Evolutionary conservation across 2,113 vertebrate genomes (phyloP), one percentile per base, ranked within the genome.

Genomic region (Eidolon helvum): DNA sequence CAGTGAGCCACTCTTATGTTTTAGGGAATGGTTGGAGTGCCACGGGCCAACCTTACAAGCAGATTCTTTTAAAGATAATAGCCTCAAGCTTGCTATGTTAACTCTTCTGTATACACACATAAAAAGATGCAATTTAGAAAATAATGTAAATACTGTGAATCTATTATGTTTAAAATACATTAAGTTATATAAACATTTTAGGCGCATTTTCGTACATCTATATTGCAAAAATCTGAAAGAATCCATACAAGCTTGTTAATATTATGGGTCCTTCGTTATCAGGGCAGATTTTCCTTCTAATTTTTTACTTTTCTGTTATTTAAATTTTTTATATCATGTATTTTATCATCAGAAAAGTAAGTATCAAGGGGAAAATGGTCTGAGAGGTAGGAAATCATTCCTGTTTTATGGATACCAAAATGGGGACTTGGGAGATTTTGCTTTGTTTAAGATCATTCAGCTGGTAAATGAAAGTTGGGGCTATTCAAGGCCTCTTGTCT

Each of bases 161-260:
- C 10, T 35, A 72, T 83, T 72, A 63, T 86, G 72, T 78, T 91
- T 88, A 61, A 83, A 72, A 61, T 83, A 33, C 68, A 12, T n/a
- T 66, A 26, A 63, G 18, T 59, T 75, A 50, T 72, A 19, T 79
- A 85, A 65, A 55, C 93, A 77, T 71, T 85, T 50, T 59, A 69
- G 61, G 63, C 78, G 7, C 12, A 78, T 16, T 95, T 75, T 63
- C 45, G 11, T 88, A 65, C 4, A 74, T 90, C 18, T 35, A 1
- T 87, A 28, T 79, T 83, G 19, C 15, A 95, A n/a, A 72, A 94
- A 53, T 74, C 84, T 93, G 59, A 90, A 72, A 78, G 38, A 33
- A 12, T 89, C 6, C 88, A 2, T 90, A 78, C 5, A 74, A 43
- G 6, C 40, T 61, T 92, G 19, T 89, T 85, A 53, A 61, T 82